A percentile compares a stretch with the other conserved stretches of the same genome.
phyloP scores from a whole-genome alignment of 2,797 vertebrate species.

The Trematomus bernacchii region DNA sequence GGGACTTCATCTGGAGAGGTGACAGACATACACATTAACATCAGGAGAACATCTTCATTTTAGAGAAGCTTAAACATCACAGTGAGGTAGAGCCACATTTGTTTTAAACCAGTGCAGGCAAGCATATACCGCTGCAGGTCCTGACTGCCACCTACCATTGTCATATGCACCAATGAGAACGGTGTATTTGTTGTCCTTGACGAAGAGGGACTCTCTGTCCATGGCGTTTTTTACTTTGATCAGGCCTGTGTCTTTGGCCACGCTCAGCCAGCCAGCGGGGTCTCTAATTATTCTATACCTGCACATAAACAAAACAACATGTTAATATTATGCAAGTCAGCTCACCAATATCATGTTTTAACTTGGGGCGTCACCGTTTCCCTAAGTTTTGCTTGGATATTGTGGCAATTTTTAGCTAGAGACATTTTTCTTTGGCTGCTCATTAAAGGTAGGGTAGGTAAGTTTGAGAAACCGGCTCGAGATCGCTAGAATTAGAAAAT shows the following conservation, averaged over 20 bases:
- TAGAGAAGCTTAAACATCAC: background rate
- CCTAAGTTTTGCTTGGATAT: background rate
- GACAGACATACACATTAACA: background rate
- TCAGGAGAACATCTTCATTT: background rate
- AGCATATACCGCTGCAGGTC: background rate
- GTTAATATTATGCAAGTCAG: background rate
- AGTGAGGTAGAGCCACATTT: background rate
- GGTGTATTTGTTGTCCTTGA: slow-evolving; percentile 86
- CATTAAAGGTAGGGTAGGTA: too few relatives aligned
- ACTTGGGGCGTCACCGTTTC: background rate
- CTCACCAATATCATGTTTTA: background rate
- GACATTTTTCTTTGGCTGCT: background rate
- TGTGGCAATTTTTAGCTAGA: background rate
- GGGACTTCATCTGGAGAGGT: slow-evolving; percentile 78
- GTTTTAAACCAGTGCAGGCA: background rate
- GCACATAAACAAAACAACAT: slow-evolving; percentile 14
- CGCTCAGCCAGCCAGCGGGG: slow-evolving; percentile 86
- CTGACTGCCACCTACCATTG: slow-evolving; percentile 75
- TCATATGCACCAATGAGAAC: slow-evolving; percentile 89
- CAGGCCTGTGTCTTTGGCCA: slow-evolving; percentile 81
- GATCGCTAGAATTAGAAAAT: too few relatives aligned
- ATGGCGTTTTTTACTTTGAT: slow-evolving; percentile 78
- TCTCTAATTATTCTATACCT: slow-evolving; percentile 90
- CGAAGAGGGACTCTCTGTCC: slow-evolving; percentile 86
- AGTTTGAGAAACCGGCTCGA: too few relatives aligned